phyloP scores from a whole-genome alignment of 2,113 vertebrate genomes.

The Nymphicus hollandicus region DNA sequence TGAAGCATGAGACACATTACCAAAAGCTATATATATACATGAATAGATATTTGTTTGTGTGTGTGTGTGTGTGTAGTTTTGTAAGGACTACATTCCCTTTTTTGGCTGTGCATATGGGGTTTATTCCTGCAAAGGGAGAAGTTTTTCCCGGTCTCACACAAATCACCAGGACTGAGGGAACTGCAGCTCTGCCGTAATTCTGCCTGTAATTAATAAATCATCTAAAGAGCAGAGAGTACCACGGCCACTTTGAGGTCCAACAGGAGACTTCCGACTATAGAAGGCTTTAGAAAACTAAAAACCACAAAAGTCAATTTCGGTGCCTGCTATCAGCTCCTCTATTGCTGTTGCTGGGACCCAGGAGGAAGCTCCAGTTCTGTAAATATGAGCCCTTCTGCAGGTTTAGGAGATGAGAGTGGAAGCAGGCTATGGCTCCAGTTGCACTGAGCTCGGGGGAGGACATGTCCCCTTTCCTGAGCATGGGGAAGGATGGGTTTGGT shows the following conservation, averaged over 20 bases:
- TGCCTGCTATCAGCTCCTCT: background rate
- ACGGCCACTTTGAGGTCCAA: constrained; percentile 52
- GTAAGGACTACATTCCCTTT: background rate
- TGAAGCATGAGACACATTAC: background rate
- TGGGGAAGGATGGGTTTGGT: background rate
- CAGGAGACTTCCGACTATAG: constrained; percentile 25
- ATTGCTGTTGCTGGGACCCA: background rate
- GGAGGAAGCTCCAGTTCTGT: background rate
- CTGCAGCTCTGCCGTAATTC: background rate
- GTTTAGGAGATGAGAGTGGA: background rate
- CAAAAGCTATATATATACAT: background rate
- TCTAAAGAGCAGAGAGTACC: constrained; percentile 41
- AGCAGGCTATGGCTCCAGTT: background rate
- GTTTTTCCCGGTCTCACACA: constrained; percentile 3
- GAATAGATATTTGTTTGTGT: background rate
- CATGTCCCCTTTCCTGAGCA: background rate
- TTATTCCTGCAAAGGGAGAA: background rate
- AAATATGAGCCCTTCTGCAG: background rate
- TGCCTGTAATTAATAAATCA: constrained; percentile 64
- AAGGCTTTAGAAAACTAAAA: background rate
- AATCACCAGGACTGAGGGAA: constrained; percentile 12
- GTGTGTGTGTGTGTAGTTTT: background rate
- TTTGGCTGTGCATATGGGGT: background rate
- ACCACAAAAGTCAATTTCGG: background rate
- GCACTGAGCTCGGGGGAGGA: background rate